Percentiles rank a stretch among this genome's conserved stretches.
Evolutionary conservation across 2,888 invertebrate species (phyloP).

Genomic region (Agrilus cyanescens): DNA sequence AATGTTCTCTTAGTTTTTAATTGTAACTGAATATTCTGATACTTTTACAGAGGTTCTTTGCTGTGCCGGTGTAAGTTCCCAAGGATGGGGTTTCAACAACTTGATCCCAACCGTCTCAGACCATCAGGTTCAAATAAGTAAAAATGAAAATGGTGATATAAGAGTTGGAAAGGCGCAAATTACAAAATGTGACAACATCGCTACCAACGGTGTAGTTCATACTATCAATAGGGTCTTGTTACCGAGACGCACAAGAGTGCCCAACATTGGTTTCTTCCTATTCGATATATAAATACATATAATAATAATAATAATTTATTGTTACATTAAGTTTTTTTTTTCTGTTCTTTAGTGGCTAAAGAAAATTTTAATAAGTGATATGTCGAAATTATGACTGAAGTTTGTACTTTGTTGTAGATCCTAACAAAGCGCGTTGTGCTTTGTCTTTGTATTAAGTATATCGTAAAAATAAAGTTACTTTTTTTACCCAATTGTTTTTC

Average conservation of each 20-base stretch:
- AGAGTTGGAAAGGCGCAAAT: constrained; percentile 30
- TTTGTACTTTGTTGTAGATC: too few relatives aligned
- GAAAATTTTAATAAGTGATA: constrained; percentile 3
- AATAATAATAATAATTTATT: background rate
- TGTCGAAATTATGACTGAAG: constrained; percentile 8
- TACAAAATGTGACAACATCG: constrained; percentile 39
- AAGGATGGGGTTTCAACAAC: constrained; percentile 32
- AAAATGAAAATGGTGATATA: constrained; percentile 27
- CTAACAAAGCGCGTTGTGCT: too few relatives aligned
- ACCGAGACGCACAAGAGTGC: constrained; percentile 27
- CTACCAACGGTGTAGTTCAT: constrained; percentile 47
- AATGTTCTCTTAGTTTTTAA: too few relatives aligned
- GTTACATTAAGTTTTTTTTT: background rate
- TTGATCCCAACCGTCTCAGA: constrained; percentile 28
- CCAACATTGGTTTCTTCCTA: constrained; percentile 27
- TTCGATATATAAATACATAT: constrained; percentile 27
- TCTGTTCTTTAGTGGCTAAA: constrained; percentile 7
- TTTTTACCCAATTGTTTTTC: too few relatives aligned
- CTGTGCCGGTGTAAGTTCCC: constrained; percentile 33
- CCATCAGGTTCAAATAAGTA: constrained; percentile 28
- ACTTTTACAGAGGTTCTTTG: constrained; percentile 33
- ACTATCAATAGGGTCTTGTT: constrained; percentile 41
- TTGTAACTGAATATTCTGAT: too few relatives aligned
- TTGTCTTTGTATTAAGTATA: too few relatives aligned
- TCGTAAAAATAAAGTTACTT: too few relatives aligned